Conservation (phyloP, 2,888 invertebrate genomes). For the Heliconius ethilla region DNA sequence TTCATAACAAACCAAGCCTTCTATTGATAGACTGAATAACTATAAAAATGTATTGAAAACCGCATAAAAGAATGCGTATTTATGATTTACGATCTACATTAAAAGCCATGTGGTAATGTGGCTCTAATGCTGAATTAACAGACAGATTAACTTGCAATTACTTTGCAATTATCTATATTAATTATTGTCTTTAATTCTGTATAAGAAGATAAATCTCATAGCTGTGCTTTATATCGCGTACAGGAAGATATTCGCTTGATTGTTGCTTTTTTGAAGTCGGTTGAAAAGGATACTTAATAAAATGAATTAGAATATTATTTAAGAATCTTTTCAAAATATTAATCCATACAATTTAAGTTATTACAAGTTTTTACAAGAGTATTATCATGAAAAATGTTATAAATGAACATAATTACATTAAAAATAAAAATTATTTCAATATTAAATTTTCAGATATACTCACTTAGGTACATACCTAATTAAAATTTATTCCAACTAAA, state of each 20-base stretch:
- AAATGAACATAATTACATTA: not conserved
- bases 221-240: too few relatives aligned
- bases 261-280: not conserved
- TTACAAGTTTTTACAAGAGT: not conserved
- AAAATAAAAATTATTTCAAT: not conserved
- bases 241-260: too few relatives aligned
- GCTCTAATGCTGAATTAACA: slow-evolving; percentile 9
- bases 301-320: not conserved
- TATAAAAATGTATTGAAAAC: slow-evolving; percentile 11
- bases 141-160: slow-evolving; percentile 7
- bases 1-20: not conserved
- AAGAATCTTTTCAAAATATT: not conserved
- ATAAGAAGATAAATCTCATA: not conserved
- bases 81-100: slow-evolving; percentile 32
- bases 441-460: not conserved
- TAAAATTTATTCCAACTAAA: not conserved
- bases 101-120: slow-evolving; percentile 22
- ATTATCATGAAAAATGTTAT: not conserved
- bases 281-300: not conserved
- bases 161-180: slow-evolving; percentile 2
- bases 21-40: not conserved
- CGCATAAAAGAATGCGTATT: slow-evolving; percentile 23
- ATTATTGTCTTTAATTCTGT: slow-evolving; percentile 1
- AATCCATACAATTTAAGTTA: too few relatives aligned
- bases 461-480: not conserved